Base-by-base conservation (phyloP, 2,888 invertebrate species). In the Tethea ocularis region DNA sequence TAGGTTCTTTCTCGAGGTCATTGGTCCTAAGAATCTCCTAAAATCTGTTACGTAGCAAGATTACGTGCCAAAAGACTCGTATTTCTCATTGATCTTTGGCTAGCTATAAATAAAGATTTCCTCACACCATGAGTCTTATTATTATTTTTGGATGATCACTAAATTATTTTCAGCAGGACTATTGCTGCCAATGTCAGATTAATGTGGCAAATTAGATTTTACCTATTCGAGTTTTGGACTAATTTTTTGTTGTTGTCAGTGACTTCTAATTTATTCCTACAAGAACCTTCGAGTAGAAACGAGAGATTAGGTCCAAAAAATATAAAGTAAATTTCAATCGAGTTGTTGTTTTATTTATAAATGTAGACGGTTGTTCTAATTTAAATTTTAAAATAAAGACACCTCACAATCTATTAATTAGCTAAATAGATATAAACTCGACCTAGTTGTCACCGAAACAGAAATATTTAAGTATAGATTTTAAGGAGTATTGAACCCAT, bases 371-470 rank as follows among this genome's bases (percentile, higher is more conserved):
- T 6, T 24, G 24, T 24, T 24, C 24, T 24, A 24, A 24, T 24
- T 24, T 24, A 24, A 2, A 2, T 24, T 24, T 24, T 24, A n/a
- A n/a, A n/a, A n/a, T n/a, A n/a, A n/a, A n/a, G n/a, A n/a, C n/a
- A n/a, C n/a, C n/a, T n/a, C n/a, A n/a, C n/a, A n/a, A n/a, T n/a
- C n/a, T n/a, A n/a, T n/a, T n/a, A n/a, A n/a, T n/a, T n/a, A 29
- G 10, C 0, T 29, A 13, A 13, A 33, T 7, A 33, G 2, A 33
- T 4, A 33, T 20, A 20, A 46, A 46, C 15, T 20, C 7, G 15
- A 20, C 66, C 63, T 64, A 61, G 72, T 64, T 71, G 81, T 77
- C 70, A 71, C 71, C 72, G 76, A 80, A 77, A 79, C 75, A 75
- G 74, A 67, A 61, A 69, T 59, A 55, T 64, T 59, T 46, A 33